These are phyloP conservation scores for Podiceps cristatus DNA, from an alignment of 2,113 vertebrate species.

Conservation along the genomic window DNA sequence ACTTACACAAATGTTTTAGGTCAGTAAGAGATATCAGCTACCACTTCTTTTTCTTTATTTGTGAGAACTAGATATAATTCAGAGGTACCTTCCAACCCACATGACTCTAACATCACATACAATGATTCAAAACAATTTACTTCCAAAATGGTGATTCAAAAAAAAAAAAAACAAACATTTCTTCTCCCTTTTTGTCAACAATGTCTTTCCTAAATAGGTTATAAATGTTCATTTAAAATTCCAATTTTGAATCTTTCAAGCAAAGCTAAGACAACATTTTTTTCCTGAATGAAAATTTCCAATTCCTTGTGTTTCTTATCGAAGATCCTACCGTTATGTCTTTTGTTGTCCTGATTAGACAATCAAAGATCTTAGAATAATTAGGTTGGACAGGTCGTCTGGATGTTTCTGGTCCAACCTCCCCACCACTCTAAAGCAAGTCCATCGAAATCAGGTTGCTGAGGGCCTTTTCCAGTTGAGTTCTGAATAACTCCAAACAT, in stretches of 20 bases:
- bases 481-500: not conserved
- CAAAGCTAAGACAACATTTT: not conserved
- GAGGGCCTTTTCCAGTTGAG: not conserved
- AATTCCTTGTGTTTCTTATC: not conserved
- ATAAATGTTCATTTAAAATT: not conserved
- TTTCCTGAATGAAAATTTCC: not conserved
- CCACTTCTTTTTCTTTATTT: not conserved
- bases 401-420: not conserved
- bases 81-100: not conserved
- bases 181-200: not conserved
- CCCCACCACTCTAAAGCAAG: rapidly evolving
- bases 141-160: not conserved
- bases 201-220: not conserved
- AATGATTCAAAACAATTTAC: not conserved
- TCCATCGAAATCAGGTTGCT: not conserved
- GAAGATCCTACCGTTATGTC: not conserved
- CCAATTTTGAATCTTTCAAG: not conserved
- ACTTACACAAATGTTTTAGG: not conserved
- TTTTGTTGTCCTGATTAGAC: not conserved
- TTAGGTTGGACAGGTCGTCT: not conserved
- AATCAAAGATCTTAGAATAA: not conserved
- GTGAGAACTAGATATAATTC: not conserved
- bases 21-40: not conserved
- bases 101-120: not conserved
- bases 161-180: not conserved